phyloP scores from a whole-genome alignment of 2,888 invertebrate genomes.

The Polia nebulosa region DNA sequence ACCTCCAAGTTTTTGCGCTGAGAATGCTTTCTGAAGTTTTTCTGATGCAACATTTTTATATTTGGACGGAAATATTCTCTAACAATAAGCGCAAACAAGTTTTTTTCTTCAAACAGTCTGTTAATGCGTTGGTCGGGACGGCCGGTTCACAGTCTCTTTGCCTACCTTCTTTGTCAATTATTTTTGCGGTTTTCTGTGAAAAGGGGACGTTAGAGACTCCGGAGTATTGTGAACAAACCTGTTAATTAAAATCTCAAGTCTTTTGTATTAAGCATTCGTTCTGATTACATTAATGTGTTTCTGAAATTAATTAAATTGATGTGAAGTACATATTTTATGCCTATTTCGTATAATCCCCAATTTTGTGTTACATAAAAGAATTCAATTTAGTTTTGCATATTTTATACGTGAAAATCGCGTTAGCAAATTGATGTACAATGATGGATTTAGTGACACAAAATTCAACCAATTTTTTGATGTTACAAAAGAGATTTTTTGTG shows the following conservation, averaged over 20 bases:
- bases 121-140: conserved; percentile 64
- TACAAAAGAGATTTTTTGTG: conserved; percentile 5
- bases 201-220: not conserved
- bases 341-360: not conserved
- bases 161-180: conserved; percentile 57
- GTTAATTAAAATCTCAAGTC: conserved; percentile 45
- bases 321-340: not conserved
- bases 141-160: conserved; percentile 59
- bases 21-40: conserved; percentile 75
- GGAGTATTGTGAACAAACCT: conserved; percentile 20
- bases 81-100: conserved; percentile 72
- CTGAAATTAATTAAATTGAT: conserved; percentile 6
- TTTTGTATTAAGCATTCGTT: conserved; percentile 1
- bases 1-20: conserved; percentile 79
- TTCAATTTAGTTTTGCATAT: conserved; percentile 10
- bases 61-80: conserved; percentile 72
- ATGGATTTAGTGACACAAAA: conserved; percentile 16
- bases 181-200: conserved; percentile 37
- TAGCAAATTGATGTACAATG: conserved; percentile 19
- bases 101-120: conserved; percentile 67
- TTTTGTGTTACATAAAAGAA: not conserved
- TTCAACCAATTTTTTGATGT: not conserved
- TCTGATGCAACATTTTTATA: conserved; percentile 77
- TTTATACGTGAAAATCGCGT: not conserved
- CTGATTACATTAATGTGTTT: not conserved